These are phyloP conservation scores for Rhabditoides inermis DNA, from an alignment of 2,888 invertebrate species.

Conservation along the genomic window DNA sequence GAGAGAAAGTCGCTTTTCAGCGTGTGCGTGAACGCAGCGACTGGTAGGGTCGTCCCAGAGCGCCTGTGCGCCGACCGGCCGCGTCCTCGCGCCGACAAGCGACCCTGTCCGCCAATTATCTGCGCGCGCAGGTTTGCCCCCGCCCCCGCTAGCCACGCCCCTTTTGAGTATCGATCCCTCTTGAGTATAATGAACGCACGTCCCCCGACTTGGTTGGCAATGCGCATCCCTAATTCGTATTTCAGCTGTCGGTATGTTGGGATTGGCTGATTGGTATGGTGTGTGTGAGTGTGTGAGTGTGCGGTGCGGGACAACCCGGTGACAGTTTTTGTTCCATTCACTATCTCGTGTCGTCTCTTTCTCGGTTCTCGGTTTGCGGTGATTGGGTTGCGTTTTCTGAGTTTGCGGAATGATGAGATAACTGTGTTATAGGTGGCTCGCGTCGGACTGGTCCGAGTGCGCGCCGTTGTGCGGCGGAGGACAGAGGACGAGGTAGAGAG, in stretches of 20 bases:
- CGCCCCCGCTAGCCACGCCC: neutral
- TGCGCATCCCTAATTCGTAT: neutral
- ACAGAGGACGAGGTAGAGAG: too few relatives aligned
- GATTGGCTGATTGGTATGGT: neutral
- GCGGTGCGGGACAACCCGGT: constrained; percentile 1
- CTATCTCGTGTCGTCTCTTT: constrained; percentile 7
- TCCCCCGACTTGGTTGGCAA: too few relatives aligned
- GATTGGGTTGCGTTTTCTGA: neutral
- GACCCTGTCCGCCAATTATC: constrained; percentile 35
- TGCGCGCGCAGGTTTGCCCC: constrained; percentile 40
- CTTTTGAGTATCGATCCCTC: neutral
- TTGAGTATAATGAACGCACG: too few relatives aligned
- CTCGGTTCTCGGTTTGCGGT: neutral
- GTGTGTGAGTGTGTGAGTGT: constrained; percentile 11
- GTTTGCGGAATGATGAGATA: neutral
- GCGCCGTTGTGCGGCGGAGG: constrained; percentile 85
- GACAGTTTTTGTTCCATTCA: neutral
- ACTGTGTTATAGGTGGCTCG: constrained; percentile 68
- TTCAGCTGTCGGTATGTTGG: constrained; percentile 19
- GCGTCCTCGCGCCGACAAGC: constrained; percentile 31
- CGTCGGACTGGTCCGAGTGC: constrained; percentile 85
- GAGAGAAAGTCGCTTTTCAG: constrained; percentile 38
- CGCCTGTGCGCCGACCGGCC: constrained; percentile 42
- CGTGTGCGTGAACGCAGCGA: constrained; percentile 39
- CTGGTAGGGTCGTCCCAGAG: constrained; percentile 43